phyloP scores from a whole-genome alignment of 2,113 vertebrate species.

The Paradisaea rubra region DNA sequence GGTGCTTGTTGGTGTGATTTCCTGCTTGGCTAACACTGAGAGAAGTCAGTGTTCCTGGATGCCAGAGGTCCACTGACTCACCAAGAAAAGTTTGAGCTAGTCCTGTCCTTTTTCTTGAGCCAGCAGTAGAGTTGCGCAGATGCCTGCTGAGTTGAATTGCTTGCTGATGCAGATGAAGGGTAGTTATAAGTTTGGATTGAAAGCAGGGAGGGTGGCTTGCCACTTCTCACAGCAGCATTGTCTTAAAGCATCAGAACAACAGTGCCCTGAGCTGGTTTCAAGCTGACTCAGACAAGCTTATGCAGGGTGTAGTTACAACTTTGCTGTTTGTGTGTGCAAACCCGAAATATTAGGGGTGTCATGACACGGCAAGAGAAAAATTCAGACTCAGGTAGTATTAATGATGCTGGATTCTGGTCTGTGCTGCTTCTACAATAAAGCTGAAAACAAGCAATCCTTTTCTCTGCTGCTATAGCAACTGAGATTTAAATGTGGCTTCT shows the following conservation, averaged over 20 bases:
- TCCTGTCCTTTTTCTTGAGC: background rate
- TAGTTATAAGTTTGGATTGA: background rate
- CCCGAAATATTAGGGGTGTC: background rate
- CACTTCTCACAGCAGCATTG: background rate
- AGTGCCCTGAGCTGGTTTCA: background rate
- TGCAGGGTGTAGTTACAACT: background rate
- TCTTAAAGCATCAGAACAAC: background rate
- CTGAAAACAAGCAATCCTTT: background rate
- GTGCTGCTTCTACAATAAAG: background rate
- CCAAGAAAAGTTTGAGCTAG: background rate
- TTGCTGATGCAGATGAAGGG: background rate
- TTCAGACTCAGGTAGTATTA: background rate
- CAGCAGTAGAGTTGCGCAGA: background rate
- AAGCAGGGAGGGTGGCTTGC: background rate
- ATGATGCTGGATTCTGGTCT: background rate
- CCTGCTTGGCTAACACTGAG: background rate
- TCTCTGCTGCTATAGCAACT: slow-evolving; percentile 1
- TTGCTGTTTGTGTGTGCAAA: background rate
- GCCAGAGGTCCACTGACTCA: background rate
- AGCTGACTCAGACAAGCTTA: background rate
- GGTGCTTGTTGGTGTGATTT: background rate
- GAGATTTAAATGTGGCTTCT: background rate
- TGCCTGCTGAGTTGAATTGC: background rate
- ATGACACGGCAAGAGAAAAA: background rate
- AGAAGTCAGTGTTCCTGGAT: background rate